Base-by-base conservation (phyloP, 2,797 vertebrate species). In the Scarus forsteni region DNA sequence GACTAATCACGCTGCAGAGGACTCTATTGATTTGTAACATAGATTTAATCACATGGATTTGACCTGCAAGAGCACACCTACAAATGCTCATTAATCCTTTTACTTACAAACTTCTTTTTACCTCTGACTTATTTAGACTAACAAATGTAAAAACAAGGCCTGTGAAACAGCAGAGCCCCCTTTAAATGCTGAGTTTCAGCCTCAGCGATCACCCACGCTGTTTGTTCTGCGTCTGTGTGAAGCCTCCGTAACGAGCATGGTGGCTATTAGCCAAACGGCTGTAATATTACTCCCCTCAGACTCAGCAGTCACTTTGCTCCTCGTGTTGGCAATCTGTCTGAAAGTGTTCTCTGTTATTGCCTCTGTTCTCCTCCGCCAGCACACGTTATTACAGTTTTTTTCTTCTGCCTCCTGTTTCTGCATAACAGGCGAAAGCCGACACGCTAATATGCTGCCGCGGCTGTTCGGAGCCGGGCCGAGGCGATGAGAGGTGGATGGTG, bases 181-280 rank as follows among this genome's bases (percentile, higher is more conserved):
- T 43, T 76, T 74, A 6, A 60, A 15, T 0, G 13, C 57, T 59
- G 11, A 0, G 8, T n/a, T 45, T 46, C 10, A 51, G 44, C 48
- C 40, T 27, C 46, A 34, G 44, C 11, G 13, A 51, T 64, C 56
- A 5, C 13, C n/a, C 35, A 14, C 13, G 14, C 58, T 73, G 80
- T 76, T 70, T 76, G 77, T 60, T 59, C 73, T 73, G n/a, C 1
- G 14, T 50, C 66, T 66, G 58, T 63, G 57, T 77, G 75, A 69
- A 75, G 65, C 73, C 50, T 50, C 64, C 42, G 74, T 82, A 84
- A 85, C 61, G 42, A 78, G 81, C 51, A 7, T 0, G 7, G 54
- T 62, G 64, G 65, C 86, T 85, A 82, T 90, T 89, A 90, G 77
- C 84, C 72, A 85, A 89, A 90, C 77, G 77, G 83, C 79, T 84